Evolutionary conservation across 2,113 vertebrate genomes (phyloP).

Genomic region (Campylorhamphus procurvoides): DNA sequence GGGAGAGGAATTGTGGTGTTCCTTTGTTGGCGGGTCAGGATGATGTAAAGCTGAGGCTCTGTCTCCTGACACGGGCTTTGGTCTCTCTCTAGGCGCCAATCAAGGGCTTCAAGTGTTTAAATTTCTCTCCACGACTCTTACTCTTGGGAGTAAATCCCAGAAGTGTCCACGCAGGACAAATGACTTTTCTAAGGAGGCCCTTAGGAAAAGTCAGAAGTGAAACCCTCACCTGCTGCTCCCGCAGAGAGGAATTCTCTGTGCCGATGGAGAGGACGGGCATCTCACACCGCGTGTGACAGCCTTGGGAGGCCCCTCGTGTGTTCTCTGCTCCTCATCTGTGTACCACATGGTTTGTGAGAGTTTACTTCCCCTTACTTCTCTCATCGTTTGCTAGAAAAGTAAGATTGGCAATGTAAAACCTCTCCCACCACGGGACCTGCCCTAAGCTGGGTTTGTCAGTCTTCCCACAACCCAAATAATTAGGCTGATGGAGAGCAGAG

Average conservation of each 20-base stretch:
- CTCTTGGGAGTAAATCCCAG: not conserved
- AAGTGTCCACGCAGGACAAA: not conserved
- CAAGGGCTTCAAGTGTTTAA: not conserved
- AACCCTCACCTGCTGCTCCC: not conserved
- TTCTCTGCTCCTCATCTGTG: not conserved
- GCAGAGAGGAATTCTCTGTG: not conserved
- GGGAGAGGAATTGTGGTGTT: not conserved
- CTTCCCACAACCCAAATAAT: not conserved
- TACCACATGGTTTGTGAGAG: not conserved
- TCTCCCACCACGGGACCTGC: not conserved
- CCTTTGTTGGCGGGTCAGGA: not conserved
- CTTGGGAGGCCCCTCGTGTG: not conserved
- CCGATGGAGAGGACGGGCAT: not conserved
- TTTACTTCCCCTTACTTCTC: not conserved
- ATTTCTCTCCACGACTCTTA: not conserved
- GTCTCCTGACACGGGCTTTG: not conserved
- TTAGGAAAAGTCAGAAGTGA: not conserved
- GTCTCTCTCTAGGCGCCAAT: not conserved
- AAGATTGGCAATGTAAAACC: not conserved
- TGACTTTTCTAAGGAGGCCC: not conserved
- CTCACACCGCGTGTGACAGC: rapidly evolving
- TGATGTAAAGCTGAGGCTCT: not conserved
- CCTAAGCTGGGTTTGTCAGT: not conserved
- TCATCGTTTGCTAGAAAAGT: not conserved
- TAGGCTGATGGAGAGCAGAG: not conserved